Evolutionary conservation across 92 coral and sea anemone genomes (phyloP), one percentile per base, ranked within the genome.

Genomic region (Bergia sp.): DNA sequence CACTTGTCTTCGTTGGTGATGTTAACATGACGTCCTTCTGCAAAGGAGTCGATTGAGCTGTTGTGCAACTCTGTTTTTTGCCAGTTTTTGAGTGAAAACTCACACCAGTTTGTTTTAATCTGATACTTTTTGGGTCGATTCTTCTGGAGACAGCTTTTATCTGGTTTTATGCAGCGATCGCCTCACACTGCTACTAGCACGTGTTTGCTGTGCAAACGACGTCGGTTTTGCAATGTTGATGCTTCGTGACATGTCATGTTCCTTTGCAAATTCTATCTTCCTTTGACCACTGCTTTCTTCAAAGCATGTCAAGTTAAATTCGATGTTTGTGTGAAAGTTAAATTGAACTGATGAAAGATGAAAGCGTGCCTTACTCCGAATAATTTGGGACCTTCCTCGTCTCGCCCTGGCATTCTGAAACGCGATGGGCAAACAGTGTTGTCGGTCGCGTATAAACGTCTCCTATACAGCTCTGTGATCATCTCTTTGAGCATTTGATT

Each of bases 21-120:
- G 69, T 85, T 67, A 85, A 85, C 76, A 85, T 39, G 79, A 85
- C 78, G 76, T 72, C 77, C 36, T 69, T 37, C 58, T 43, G 82
- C 2, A 53, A 53, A 53, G 53, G 18, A 78, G 6, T 43, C 86
- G 29, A 47, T 6, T 13, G 38, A 42, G 58, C 58, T 53, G 58
- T 0, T 11, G 16, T 53, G 58, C 16, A 53, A 53, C 58, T 53
- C 87, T 18, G n/a, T 57, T 71, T 66, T 23, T n/a, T 80, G 16
- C 81, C 86, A 72, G 81, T 61, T 61, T 61, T 20, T 61, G 29
- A 18, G 29, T 16, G 12, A 23, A 61, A 61, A 53, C 58, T 11
- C 58, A 53, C 13, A 3, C 13, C 16, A 53, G 1, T 12, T 53
- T 53, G 58, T 20, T 21, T 61, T 61, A 0, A 61, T 20, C 69